Evolutionary conservation across 2,888 invertebrate species (phyloP).

Genomic region (Charanyca ferruginea): DNA sequence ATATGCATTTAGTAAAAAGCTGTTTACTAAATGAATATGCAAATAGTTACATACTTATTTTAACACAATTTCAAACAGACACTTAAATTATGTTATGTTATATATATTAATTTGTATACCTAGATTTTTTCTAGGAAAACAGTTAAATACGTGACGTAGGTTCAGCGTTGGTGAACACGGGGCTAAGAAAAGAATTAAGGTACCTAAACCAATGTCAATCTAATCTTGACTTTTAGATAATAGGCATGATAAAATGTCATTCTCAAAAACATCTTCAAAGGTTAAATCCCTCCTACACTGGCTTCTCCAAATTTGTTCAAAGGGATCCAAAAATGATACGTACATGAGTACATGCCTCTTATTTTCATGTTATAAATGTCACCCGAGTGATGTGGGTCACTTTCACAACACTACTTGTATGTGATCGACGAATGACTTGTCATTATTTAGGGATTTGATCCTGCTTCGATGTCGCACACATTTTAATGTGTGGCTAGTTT

Average conservation of each 20-base stretch:
- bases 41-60: no score
- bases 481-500: background rate
- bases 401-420: constrained; percentile 39
- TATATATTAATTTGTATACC: no score
- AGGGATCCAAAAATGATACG: constrained; percentile 48
- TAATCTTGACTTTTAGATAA: background rate
- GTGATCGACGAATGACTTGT: constrained; percentile 60
- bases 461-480: constrained; percentile 20
- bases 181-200: background rate
- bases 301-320: constrained; percentile 57
- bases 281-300: constrained; percentile 14
- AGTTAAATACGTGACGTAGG: background rate
- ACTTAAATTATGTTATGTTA: no score
- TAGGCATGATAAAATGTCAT: constrained; percentile 15
- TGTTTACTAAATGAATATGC: no score
- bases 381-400: constrained; percentile 55
- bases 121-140: no score
- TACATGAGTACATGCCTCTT: constrained; percentile 43
- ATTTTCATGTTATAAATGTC: constrained; percentile 64
- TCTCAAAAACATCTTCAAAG: constrained; percentile 39
- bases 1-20: no score
- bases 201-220: background rate
- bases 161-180: background rate
- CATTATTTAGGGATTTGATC: constrained; percentile 51
- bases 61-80: no score